Conservation (phyloP, 2,113 vertebrate species). For the Cercocebus atys region DNA sequence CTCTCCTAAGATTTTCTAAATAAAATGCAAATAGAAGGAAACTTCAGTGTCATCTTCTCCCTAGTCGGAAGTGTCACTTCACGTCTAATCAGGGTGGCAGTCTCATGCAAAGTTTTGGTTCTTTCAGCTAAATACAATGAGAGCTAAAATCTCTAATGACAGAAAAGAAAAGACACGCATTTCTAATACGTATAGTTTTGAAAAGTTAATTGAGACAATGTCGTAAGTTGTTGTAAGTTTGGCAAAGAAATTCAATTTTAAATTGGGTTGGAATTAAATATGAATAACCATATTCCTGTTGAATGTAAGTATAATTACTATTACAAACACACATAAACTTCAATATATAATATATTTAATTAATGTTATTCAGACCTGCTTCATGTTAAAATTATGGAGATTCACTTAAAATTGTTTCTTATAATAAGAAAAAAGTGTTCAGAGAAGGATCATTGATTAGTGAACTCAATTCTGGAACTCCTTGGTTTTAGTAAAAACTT, state of each 20-base stretch:
- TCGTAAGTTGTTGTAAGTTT: not conserved
- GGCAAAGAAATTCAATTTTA: not conserved
- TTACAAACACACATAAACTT: not conserved
- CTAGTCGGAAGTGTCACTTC: not conserved
- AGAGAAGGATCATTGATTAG: not conserved
- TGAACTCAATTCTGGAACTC: not conserved
- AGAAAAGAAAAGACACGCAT: not conserved
- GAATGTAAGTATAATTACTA: not conserved
- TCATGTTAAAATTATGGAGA: not conserved
- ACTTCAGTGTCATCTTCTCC: not conserved
- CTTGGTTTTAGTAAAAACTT: not conserved
- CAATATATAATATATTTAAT: not conserved
- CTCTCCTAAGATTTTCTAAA: slow-evolving; percentile 15
- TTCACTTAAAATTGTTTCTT: not conserved
- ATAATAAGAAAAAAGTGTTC: not conserved
- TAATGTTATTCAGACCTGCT: not conserved
- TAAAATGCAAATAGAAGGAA: slow-evolving; percentile 23
- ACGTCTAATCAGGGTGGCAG: not conserved
- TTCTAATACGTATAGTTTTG: not conserved
- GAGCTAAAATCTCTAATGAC: not conserved
- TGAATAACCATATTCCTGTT: not conserved
- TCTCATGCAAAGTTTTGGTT: not conserved
- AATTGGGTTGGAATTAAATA: not conserved
- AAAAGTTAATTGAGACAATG: not conserved
- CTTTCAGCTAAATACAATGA: not conserved